Evolutionary conservation across 2,113 vertebrate genomes (phyloP).

Genomic region (Nestor notabilis): DNA sequence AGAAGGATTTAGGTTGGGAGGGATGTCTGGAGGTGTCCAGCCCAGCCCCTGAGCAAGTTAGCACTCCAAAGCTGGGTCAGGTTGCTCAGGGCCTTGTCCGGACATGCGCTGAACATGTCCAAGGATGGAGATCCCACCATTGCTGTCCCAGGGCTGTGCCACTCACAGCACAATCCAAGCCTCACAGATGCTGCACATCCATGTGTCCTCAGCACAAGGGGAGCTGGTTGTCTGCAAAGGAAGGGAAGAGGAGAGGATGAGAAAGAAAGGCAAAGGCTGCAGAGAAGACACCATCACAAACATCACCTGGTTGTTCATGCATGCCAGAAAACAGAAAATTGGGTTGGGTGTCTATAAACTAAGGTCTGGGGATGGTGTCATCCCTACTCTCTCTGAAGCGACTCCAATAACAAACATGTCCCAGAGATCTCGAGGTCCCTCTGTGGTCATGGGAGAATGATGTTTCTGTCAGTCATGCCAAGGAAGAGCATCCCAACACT

Average conservation of each 20-base stretch:
- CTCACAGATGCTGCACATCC: neutral
- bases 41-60: neutral
- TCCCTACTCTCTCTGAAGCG: neutral
- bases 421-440: fast-evolving
- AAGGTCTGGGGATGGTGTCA: neutral
- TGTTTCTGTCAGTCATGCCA: neutral
- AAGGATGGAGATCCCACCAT: neutral
- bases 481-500: neutral
- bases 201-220: neutral
- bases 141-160: neutral
- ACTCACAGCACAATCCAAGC: neutral
- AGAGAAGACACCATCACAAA: neutral
- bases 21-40: slow-evolving; percentile 21
- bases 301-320: neutral
- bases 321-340: neutral
- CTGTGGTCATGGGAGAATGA: fast-evolving
- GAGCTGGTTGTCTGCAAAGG: too few relatives aligned
- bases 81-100: neutral
- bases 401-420: neutral
- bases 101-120: neutral
- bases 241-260: neutral
- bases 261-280: neutral
- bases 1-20: slow-evolving; percentile 26
- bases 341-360: neutral
- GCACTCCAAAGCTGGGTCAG: neutral